phyloP scores from a whole-genome alignment of 2,113 vertebrate genomes.

The Cygnus atratus region DNA sequence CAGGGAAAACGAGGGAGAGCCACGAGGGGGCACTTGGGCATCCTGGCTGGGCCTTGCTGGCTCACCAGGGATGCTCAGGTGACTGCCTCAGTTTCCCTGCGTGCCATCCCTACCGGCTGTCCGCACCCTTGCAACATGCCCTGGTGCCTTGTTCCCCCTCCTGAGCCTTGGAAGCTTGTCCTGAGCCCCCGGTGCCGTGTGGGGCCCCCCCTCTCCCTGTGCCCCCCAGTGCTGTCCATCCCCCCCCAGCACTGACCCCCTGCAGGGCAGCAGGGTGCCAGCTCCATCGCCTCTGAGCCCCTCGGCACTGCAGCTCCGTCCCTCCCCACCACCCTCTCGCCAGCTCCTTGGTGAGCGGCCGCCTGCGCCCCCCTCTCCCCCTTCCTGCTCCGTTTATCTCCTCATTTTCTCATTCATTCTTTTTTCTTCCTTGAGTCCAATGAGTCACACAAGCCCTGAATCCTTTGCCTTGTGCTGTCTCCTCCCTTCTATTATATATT shows the following conservation, averaged over 20 bases:
- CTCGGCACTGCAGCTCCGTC: rapidly evolving
- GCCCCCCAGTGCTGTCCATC: too few relatives aligned
- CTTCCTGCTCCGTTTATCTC: constrained; percentile 25
- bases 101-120: rapidly evolving
- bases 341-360: not conserved
- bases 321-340: not conserved
- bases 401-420: constrained; percentile 48
- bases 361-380: not conserved
- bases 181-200: rapidly evolving
- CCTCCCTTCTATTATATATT: constrained; percentile 54
- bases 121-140: too few relatives aligned
- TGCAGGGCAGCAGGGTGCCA: too few relatives aligned
- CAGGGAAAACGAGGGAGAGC: not conserved
- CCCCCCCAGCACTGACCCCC: too few relatives aligned
- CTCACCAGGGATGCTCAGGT: not conserved
- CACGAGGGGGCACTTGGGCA: rapidly evolving
- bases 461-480: constrained; percentile 40
- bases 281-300: not conserved
- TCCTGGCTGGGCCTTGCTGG: not conserved
- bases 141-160: not conserved
- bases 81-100: not conserved
- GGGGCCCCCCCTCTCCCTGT: too few relatives aligned
- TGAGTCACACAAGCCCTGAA: constrained; percentile 59
- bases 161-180: not conserved
- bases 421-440: constrained; percentile 53